These are phyloP conservation scores for Apocheima hispidaria DNA, from an alignment of 2,888 invertebrate genomes.

Conservation along the genomic window DNA sequence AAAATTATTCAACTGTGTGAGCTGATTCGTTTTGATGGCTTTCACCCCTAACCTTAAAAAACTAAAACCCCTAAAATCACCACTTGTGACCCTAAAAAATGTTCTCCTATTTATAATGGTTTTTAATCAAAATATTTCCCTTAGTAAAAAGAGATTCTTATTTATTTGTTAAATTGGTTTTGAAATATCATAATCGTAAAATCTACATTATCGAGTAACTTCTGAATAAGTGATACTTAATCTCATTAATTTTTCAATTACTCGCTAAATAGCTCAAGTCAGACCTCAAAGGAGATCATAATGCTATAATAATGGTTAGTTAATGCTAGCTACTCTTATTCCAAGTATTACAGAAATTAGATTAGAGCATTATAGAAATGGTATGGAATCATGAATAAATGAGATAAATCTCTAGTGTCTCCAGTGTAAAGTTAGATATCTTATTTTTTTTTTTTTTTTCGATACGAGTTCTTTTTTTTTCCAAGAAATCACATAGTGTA, in stretches of 20 bases:
- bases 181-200: background rate
- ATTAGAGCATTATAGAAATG: background rate
- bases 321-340: background rate
- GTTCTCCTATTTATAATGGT: no score
- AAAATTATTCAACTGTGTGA: no score
- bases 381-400: background rate
- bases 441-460: no score
- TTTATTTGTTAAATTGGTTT: background rate
- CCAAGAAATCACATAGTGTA: no score
- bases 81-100: no score
- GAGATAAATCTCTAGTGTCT: background rate
- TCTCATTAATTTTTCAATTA: slow-evolving; percentile 1
- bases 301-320: slow-evolving; percentile 2
- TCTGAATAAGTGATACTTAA: background rate
- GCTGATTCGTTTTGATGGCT: no score
- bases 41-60: no score
- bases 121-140: no score
- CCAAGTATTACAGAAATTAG: background rate
- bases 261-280: background rate
- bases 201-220: background rate
- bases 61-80: no score
- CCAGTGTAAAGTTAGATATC: no score
- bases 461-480: no score
- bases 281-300: slow-evolving; percentile 4
- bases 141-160: background rate